phyloP scores from a whole-genome alignment of 2,888 invertebrate genomes.

The Drosophila diplacantha region DNA sequence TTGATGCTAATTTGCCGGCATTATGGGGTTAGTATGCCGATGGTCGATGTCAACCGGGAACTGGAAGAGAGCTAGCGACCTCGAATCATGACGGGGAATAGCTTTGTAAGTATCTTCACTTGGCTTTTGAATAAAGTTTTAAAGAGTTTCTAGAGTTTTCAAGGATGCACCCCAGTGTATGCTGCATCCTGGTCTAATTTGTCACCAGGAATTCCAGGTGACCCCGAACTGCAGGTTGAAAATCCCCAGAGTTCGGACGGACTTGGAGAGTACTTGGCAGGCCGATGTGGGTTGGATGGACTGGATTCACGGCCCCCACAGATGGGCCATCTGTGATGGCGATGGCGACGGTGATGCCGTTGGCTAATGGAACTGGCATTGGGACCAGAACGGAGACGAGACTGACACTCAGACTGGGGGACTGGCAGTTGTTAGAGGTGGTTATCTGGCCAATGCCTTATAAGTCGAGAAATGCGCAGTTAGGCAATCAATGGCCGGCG shows the following conservation, averaged over 20 bases:
- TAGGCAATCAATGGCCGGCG: slow-evolving; percentile 50
- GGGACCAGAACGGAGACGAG: slow-evolving; percentile 30
- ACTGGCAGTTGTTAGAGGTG: slow-evolving; percentile 68
- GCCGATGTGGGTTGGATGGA: slow-evolving; percentile 23
- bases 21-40: slow-evolving; percentile 49
- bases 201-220: slow-evolving; percentile 7
- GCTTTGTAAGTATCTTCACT: too few relatives aligned
- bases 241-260: background rate
- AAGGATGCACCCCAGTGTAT: background rate
- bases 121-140: background rate
- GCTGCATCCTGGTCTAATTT: slow-evolving; percentile 1
- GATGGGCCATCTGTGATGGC: slow-evolving; percentile 22
- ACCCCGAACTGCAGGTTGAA: slow-evolving; percentile 4
- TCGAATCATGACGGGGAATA: background rate
- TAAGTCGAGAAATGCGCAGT: slow-evolving; percentile 65
- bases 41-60: background rate
- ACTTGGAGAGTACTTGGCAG: background rate
- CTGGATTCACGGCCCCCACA: slow-evolving; percentile 37
- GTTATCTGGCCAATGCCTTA: slow-evolving; percentile 69
- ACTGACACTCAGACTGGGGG: slow-evolving; percentile 29
- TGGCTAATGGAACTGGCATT: slow-evolving; percentile 51
- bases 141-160: background rate
- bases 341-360: slow-evolving; percentile 29
- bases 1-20: slow-evolving; percentile 51
- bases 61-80: background rate